These are phyloP conservation scores for Xyrauchen texanus DNA, from an alignment of 2,113 vertebrate genomes.

Conservation along the genomic window DNA sequence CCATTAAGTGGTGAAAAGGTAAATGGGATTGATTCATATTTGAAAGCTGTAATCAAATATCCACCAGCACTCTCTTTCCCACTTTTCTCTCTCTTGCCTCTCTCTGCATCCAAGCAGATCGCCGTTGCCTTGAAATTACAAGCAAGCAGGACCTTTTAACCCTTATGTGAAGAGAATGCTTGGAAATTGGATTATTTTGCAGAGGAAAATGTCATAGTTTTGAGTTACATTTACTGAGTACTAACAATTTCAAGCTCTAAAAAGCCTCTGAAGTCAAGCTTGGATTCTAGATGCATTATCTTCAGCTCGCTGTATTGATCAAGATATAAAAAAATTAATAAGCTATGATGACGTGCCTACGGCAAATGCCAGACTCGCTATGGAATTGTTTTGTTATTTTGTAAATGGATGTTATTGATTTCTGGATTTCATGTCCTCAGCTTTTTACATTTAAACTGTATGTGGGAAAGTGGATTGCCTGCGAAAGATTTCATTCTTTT, in stretches of 20 bases:
- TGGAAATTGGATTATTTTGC: constrained; percentile 7
- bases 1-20: constrained; percentile 38
- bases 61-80: neutral
- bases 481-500: constrained; percentile 21
- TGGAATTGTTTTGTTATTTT: constrained; percentile 13
- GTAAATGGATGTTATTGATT: constrained; percentile 15
- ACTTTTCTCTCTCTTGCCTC: neutral
- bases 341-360: neutral
- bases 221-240: neutral
- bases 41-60: constrained; percentile 48
- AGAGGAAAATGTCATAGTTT: constrained; percentile 12
- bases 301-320: neutral
- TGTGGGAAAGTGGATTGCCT: constrained; percentile 9
- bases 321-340: neutral
- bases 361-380: constrained; percentile 5
- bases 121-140: constrained; percentile 24
- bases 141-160: constrained; percentile 5
- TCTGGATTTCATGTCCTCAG: neutral
- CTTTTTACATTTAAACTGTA: constrained; percentile 25
- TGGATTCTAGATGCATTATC: neutral
- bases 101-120: neutral
- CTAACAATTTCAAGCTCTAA: neutral
- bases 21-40: constrained; percentile 32
- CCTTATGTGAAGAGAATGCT: constrained; percentile 1
- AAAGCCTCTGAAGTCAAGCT: neutral